These are phyloP conservation scores for Recurvirostra avosetta DNA, from an alignment of 2,113 vertebrate genomes.

Conservation along the genomic window DNA sequence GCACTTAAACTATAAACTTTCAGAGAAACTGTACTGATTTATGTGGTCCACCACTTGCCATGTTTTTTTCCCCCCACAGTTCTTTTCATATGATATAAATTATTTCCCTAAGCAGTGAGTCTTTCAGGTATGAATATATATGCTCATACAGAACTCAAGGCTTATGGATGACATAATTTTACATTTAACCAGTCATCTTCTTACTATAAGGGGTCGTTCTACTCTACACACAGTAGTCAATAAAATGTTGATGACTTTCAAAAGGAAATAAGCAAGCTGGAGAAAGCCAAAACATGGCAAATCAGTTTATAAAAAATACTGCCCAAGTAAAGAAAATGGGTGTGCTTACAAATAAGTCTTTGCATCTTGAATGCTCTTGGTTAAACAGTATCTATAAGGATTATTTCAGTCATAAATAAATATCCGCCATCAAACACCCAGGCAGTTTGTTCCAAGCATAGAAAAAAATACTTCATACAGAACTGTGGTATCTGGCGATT, in stretches of 20 bases:
- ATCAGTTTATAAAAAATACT: background rate
- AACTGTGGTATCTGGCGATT: background rate
- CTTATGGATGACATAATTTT: background rate
- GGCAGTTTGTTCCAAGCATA: background rate
- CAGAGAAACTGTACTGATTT: background rate
- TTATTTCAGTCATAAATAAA: background rate
- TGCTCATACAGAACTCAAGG: background rate
- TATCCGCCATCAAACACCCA: background rate
- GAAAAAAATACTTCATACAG: background rate
- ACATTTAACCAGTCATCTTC: background rate
- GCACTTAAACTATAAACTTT: background rate
- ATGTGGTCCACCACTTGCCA: background rate
- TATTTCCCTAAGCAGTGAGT: background rate
- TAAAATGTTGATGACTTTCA: background rate
- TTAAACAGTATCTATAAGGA: background rate
- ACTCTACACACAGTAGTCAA: background rate
- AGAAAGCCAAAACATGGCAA: background rate
- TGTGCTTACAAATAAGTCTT: background rate
- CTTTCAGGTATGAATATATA: background rate
- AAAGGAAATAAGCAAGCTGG: background rate
- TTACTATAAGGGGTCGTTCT: background rate
- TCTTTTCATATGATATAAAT: background rate
- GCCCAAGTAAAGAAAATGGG: background rate
- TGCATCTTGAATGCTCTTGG: background rate
- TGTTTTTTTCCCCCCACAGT: fast-evolving